These are phyloP conservation scores for Urosaurus nigricauda DNA, from an alignment of 2,797 vertebrate genomes.

Conservation along the genomic window DNA sequence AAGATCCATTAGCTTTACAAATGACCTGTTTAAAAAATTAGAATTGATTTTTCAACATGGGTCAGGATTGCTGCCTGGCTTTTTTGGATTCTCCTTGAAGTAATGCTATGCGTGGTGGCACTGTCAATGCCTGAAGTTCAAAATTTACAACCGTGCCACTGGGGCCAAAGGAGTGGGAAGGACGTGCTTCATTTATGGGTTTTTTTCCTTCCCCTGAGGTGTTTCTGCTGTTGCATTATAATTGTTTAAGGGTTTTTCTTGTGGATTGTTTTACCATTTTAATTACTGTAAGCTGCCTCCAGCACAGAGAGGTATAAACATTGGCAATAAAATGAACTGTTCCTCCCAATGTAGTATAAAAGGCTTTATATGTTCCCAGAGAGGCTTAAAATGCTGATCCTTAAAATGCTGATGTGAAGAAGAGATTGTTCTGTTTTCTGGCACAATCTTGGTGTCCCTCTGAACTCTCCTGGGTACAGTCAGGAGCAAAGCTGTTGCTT, in stretches of 20 bases:
- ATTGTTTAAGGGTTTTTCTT: background rate
- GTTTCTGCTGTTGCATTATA: background rate
- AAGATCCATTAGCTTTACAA: background rate
- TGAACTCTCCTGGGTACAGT: too few species aligned
- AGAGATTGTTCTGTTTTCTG: background rate
- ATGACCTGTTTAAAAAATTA: background rate
- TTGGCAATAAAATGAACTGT: conserved; percentile 9
- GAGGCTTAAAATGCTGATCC: background rate
- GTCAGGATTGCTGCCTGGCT: background rate
- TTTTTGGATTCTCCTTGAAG: background rate
- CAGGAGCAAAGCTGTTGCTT: too few species aligned
- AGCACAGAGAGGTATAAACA: conserved; percentile 1
- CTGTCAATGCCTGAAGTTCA: background rate
- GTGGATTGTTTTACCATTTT: background rate
- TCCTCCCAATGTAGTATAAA: background rate
- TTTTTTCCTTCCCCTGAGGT: background rate
- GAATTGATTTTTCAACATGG: background rate
- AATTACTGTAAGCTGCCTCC: conserved; percentile 1
- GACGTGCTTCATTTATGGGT: background rate
- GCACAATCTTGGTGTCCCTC: background rate
- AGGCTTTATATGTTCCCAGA: background rate
- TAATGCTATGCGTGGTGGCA: background rate
- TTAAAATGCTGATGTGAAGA: background rate
- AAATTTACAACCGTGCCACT: background rate
- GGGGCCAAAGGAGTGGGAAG: background rate